These are phyloP conservation scores for Dipodomys merriami DNA, from an alignment of 2,113 vertebrate genomes.

Conservation along the genomic window DNA sequence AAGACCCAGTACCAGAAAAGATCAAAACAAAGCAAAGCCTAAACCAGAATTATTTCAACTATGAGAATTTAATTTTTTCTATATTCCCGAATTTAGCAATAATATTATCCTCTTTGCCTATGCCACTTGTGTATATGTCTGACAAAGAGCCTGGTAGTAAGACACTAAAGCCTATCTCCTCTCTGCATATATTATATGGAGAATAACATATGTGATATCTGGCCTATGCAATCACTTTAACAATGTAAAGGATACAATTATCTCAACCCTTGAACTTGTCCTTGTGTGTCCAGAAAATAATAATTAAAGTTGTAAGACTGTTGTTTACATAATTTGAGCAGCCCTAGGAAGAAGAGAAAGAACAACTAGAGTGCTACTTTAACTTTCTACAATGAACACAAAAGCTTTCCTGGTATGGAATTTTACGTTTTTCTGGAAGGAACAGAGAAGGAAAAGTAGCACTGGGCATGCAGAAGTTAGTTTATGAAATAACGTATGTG, in stretches of 20 bases:
- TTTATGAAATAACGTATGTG: not conserved
- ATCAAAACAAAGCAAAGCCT: too few species aligned
- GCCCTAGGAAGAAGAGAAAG: not conserved
- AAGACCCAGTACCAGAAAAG: too few species aligned
- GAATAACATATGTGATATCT: not conserved
- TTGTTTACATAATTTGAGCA: not conserved
- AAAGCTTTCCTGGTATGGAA: not conserved
- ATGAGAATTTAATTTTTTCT: conserved; percentile 35
- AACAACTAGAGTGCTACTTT: not conserved
- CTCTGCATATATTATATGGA: not conserved
- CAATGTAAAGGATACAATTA: not conserved
- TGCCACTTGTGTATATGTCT: not conserved
- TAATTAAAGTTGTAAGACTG: not conserved
- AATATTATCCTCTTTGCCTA: not conserved
- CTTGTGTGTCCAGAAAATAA: not conserved
- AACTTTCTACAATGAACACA: not conserved
- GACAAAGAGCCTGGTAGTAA: not conserved
- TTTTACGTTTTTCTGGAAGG: not conserved
- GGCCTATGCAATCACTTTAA: not conserved
- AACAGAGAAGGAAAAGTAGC: not conserved
- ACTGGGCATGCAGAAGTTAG: not conserved
- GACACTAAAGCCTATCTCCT: not conserved
- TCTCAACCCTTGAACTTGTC: not conserved
- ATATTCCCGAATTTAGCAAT: conserved; percentile 18
- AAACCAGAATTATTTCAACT: not conserved